Conservation (phyloP, 2,888 invertebrate genomes). For the Abscondita cerata region DNA sequence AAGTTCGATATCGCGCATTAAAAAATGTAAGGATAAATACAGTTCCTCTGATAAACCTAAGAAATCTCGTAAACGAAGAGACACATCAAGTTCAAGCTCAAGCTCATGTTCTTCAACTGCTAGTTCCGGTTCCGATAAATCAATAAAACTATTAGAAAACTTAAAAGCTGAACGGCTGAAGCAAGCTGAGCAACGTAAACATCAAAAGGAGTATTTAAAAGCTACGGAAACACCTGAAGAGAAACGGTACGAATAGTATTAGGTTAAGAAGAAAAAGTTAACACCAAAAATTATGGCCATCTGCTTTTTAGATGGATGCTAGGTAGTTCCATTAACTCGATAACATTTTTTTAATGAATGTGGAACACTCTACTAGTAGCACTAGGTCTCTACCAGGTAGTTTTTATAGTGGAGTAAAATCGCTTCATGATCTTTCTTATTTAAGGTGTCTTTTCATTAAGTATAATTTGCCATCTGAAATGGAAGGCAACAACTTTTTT, state of each 20-base stretch:
- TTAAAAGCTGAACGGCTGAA: slow-evolving; percentile 75
- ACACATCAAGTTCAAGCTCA: background rate
- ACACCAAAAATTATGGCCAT: too few species aligned
- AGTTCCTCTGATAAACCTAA: background rate
- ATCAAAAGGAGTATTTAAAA: slow-evolving; percentile 79
- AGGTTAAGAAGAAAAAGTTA: too few species aligned
- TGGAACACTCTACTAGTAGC: too few species aligned
- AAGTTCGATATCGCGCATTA: background rate
- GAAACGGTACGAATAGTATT: slow-evolving; percentile 66
- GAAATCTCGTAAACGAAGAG: slow-evolving; percentile 13
- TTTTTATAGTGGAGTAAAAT: too few species aligned
- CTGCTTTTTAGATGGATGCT: too few species aligned
- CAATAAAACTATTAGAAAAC: slow-evolving; percentile 72
- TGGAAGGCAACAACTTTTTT: too few species aligned
- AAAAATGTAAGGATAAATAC: background rate
- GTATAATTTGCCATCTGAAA: too few species aligned
- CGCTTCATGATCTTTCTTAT: too few species aligned
- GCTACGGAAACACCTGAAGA: slow-evolving; percentile 95
- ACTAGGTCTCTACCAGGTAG: too few species aligned
- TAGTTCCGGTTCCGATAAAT: slow-evolving; percentile 60
- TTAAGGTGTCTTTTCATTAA: too few species aligned
- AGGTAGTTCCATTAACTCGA: too few species aligned
- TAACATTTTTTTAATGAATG: too few species aligned
- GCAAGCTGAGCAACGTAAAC: slow-evolving; percentile 69
- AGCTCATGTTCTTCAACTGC: slow-evolving; percentile 20